Base-by-base conservation (phyloP, 2,113 vertebrate species). In the Cyanoramphus novaezelandiae region DNA sequence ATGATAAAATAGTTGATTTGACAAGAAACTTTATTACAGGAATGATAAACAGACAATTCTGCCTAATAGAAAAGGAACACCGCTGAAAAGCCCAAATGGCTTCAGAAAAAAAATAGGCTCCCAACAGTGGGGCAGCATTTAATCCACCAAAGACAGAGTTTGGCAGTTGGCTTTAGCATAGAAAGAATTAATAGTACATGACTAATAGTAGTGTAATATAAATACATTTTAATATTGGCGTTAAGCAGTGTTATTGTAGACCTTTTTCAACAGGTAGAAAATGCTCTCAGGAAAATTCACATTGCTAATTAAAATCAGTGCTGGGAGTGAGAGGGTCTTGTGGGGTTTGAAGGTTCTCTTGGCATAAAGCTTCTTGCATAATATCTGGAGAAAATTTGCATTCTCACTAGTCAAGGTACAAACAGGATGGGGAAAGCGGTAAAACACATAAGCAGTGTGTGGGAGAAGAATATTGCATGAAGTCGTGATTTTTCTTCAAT, bases 391-490 rank as follows among this genome's bases (percentile, higher is more conserved):
- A 93, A 79, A 81, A 35, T 64, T 90, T 76, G 35, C 35, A 62
- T 35, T 86, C 88, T 88, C 70, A 50, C 65, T 59, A 92, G 80
- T 87, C 85, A 96, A 94, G 90, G 86, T 88, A 92, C 86, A 79
- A 88, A 88, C 23, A 78, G 49, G 71, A 81, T 90, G 76, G 43
- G 44, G 28, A 92, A 82, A 86, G n/a, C 74, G 93, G 88, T 78
- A 94, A 84, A 94, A 82, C 70, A 17, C 25, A 3, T 49, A 94
- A 81, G 86, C 83, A 87, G 74, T 65, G 89, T 91, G 88, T 95
- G 81, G 83, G 88, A 95, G 95, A 96, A 47, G 89, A 86, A 47
- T 60, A 84, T 57, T 94, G 57, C 92, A 85, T 74, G 68, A 95
- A 95, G 75, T 94, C 50, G 5, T 93, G 92, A 84, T 92, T 91